Conservation (phyloP, 2,888 invertebrate genomes). For the Synanthedon andrenaeformis region DNA sequence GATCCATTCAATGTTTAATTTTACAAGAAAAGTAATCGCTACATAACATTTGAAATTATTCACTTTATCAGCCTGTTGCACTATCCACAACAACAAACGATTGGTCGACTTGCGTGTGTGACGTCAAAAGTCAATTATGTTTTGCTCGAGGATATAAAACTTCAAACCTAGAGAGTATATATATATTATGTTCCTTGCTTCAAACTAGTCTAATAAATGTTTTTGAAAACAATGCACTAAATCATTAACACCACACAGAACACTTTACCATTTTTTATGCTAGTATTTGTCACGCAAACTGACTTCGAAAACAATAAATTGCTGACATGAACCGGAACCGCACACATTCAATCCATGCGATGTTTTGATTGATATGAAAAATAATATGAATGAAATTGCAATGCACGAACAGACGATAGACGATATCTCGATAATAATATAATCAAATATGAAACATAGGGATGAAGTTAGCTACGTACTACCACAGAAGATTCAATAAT, state of each 20-base stretch:
- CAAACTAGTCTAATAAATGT: not conserved
- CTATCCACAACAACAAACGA: conserved; percentile 30
- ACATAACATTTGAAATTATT: conserved; percentile 11
- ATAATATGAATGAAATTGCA: not conserved
- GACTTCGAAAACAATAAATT: too few species aligned
- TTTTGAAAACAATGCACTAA: conserved; percentile 10
- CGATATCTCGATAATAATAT: too few species aligned
- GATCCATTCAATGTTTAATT: conserved; percentile 35
- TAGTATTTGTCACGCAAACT: not conserved
- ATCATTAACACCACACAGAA: conserved; percentile 30
- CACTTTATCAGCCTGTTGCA: conserved; percentile 18
- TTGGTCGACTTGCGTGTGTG: conserved; percentile 45
- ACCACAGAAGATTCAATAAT: too few species aligned
- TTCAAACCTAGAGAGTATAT: too few species aligned
- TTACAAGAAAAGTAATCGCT: conserved; percentile 25
- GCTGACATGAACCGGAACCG: too few species aligned
- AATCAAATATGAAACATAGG: not conserved
- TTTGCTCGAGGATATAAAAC: conserved; percentile 30
- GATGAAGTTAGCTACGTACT: not conserved
- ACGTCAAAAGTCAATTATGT: conserved; percentile 61
- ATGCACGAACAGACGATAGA: too few species aligned
- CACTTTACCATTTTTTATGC: conserved; percentile 1
- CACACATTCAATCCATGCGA: not conserved
- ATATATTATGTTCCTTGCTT: too few species aligned
- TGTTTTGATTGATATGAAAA: not conserved